Conservation (phyloP, 2,888 invertebrate species). For the Lepeophtheirus nordmannii region DNA sequence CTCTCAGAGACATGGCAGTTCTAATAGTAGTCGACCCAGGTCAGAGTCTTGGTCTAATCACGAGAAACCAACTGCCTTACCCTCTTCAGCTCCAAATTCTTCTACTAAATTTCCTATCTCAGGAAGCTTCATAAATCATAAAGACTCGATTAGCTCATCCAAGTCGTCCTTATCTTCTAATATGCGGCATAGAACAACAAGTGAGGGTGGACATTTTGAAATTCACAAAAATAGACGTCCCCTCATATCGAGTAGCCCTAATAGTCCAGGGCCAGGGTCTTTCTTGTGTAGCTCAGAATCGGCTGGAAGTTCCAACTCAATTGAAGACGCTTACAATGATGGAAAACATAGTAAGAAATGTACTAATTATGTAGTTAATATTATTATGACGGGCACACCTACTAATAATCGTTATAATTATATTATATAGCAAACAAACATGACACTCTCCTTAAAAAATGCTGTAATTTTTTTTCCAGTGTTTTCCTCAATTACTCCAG, state of each 20-base stretch:
- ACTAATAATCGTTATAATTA: no score
- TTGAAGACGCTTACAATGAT: conserved; percentile 8
- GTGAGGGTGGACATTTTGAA: conserved; percentile 16
- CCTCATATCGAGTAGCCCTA: conserved; percentile 13
- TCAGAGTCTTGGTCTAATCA: conserved; percentile 10
- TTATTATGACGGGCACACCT: no score
- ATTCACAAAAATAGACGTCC: conserved; percentile 1
- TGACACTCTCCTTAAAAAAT: no score
- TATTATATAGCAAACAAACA: no score
- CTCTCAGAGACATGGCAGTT: not conserved
- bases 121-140: not conserved
- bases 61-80: not conserved
- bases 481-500: conserved; percentile 7
- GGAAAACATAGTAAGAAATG: not conserved
- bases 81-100: not conserved
- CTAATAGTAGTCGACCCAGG: not conserved
- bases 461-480: not conserved
- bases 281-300: conserved; percentile 18
- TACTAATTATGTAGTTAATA: not conserved
- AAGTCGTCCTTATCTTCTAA: not conserved
- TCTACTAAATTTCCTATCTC: not conserved
- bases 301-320: conserved; percentile 20
- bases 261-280: conserved; percentile 12
- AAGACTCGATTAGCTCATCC: not conserved
- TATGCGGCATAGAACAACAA: conserved; percentile 2